These are phyloP conservation scores for Bradypodion pumilum DNA, from an alignment of 2,797 vertebrate species.

Conservation along the genomic window DNA sequence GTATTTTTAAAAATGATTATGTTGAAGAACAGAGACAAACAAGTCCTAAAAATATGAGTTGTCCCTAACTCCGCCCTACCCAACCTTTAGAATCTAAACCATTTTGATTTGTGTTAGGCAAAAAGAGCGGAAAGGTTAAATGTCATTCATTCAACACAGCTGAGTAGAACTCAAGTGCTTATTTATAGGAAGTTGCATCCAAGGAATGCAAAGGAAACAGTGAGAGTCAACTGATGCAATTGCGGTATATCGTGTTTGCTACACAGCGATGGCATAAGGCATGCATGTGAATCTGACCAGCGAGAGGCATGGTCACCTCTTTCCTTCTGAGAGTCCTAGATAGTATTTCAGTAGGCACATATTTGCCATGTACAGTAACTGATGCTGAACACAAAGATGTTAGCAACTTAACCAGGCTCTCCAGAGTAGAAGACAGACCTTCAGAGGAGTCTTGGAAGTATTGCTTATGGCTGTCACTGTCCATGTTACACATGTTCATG, in stretches of 20 bases:
- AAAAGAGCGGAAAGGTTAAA: slow-evolving; percentile 9
- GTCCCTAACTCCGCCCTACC: not conserved
- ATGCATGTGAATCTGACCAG: slow-evolving; percentile 2
- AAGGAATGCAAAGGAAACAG: slow-evolving; percentile 16
- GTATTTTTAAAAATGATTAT: no score
- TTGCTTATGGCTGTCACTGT: not conserved
- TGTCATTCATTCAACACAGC: not conserved
- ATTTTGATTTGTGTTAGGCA: not conserved
- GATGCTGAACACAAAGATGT: not conserved
- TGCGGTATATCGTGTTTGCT: slow-evolving; percentile 9
- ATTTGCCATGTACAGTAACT: slow-evolving; percentile 3
- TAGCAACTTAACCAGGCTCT: not conserved
- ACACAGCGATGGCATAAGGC: not conserved
- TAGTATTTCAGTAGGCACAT: not conserved
- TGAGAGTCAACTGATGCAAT: slow-evolving; percentile 3
- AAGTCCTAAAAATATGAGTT: no score
- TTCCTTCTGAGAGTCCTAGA: not conserved
- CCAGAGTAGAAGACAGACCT: not conserved
- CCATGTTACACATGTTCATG: not conserved
- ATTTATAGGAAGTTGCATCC: slow-evolving; percentile 31
- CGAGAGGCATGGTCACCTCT: not conserved
- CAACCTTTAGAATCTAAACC: not conserved
- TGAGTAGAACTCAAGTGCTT: slow-evolving; percentile 10
- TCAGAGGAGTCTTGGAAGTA: not conserved
- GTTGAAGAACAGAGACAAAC: no score